A percentile compares a stretch with the other conserved stretches of the same genome.
Evolutionary conservation across 2,797 vertebrate genomes (phyloP).

Genomic region (Diplodus sargus): DNA sequence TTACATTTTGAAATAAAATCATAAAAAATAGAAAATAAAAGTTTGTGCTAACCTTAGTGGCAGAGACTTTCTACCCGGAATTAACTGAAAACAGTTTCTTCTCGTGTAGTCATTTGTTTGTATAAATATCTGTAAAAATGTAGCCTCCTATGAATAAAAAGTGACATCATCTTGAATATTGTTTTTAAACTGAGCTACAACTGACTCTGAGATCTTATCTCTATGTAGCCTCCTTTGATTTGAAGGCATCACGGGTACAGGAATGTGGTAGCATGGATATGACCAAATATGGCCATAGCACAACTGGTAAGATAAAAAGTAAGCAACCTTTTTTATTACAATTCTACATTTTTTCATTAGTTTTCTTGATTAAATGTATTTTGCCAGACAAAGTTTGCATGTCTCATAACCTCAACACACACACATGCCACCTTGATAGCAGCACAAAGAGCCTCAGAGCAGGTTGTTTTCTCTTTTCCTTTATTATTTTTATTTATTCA

Average conservation of each 20-base stretch:
- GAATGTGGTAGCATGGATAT: constrained; percentile 78
- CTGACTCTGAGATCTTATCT: constrained; percentile 46
- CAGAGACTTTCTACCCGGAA: too few relatives aligned
- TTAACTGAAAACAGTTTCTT: too few relatives aligned
- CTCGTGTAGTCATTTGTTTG: neutral
- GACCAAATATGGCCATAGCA: constrained; percentile 80
- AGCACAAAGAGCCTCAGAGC: too few relatives aligned
- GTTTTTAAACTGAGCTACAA: constrained; percentile 10
- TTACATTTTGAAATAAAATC: too few relatives aligned
- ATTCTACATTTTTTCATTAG: neutral
- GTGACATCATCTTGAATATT: neutral
- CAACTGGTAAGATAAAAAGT: constrained; percentile 79
- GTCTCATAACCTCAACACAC: neutral
- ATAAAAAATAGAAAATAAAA: too few relatives aligned
- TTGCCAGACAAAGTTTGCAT: neutral
- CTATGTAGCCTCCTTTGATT: constrained; percentile 78
- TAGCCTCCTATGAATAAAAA: too few relatives aligned
- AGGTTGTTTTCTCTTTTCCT: too few relatives aligned
- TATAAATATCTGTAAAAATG: neutral
- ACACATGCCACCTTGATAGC: neutral
- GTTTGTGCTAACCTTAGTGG: too few relatives aligned
- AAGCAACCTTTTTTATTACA: constrained; percentile 46
- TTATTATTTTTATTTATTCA: neutral
- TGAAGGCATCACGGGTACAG: constrained; percentile 77
- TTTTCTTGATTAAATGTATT: neutral